These are phyloP conservation scores for Mixornis gularis DNA, from an alignment of 2,113 vertebrate species.

Conservation along the genomic window DNA sequence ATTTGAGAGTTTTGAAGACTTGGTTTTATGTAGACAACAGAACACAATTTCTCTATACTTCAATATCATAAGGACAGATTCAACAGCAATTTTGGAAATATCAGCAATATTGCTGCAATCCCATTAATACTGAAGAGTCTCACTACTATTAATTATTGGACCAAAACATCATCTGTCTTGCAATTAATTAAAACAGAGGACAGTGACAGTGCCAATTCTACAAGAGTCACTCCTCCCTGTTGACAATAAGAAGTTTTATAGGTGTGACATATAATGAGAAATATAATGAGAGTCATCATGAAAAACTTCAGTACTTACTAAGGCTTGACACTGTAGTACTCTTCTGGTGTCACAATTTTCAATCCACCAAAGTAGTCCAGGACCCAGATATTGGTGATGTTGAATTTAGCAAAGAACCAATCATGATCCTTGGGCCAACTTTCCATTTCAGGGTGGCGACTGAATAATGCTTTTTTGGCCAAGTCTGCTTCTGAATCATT, in stretches of 20 bases:
- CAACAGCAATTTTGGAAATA: background rate
- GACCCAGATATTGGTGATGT: conserved; percentile 92
- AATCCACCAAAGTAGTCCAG: conserved; percentile 94
- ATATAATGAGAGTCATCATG: background rate
- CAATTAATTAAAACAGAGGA: background rate
- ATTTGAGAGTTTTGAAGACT: background rate
- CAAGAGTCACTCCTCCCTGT: background rate
- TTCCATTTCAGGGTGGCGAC: conserved; percentile 89
- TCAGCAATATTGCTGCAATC: background rate
- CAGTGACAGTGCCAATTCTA: background rate
- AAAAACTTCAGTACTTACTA: conserved; percentile 56
- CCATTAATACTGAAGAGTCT: background rate
- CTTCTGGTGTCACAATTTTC: conserved; percentile 84
- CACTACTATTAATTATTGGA: background rate
- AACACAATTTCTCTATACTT: background rate
- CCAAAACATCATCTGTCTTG: background rate
- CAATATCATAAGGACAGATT: background rate
- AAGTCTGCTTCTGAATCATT: conserved; percentile 76
- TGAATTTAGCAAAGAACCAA: conserved; percentile 95
- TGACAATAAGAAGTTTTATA: background rate
- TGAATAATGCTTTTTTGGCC: conserved; percentile 83
- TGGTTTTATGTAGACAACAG: background rate
- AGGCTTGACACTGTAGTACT: conserved; percentile 82
- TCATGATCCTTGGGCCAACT: conserved; percentile 86
- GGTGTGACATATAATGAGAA: background rate